A percentile compares a stretch with the other conserved stretches of the same genome.
These are phyloP conservation scores for Riparia riparia DNA, from an alignment of 2,113 vertebrate genomes.

Conservation along the genomic window DNA sequence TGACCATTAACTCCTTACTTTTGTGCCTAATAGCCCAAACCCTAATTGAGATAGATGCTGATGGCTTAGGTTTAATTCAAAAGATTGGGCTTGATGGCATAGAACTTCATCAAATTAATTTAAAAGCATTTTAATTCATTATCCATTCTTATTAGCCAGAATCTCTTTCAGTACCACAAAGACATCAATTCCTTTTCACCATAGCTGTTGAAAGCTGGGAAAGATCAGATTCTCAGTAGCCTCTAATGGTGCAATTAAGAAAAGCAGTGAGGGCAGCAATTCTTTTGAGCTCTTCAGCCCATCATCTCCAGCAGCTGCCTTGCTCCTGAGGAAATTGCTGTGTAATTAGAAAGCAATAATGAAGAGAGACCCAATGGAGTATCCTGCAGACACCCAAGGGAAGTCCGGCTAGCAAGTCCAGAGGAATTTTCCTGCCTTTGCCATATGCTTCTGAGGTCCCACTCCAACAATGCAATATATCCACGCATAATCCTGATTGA, in stretches of 20 bases:
- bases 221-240: conserved; percentile 4
- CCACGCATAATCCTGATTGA: neutral
- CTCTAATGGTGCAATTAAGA: conserved; percentile 15
- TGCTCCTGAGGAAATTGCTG: neutral
- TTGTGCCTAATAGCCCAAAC: neutral
- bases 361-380: neutral
- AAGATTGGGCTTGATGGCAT: neutral
- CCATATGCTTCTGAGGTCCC: neutral
- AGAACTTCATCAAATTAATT: conserved; percentile 19
- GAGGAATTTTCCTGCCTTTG: neutral
- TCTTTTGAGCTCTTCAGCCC: conserved; percentile 6
- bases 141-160: neutral
- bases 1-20: neutral
- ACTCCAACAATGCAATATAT: neutral
- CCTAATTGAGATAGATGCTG: neutral
- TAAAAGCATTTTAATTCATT: conserved; percentile 21
- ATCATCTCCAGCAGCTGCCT: neutral
- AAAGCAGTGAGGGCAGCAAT: neutral
- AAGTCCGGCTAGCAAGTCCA: neutral
- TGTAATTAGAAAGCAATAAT: conserved; percentile 50
- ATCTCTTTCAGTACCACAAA: neutral
- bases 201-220: neutral
- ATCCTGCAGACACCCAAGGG: neutral
- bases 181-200: neutral
- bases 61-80: neutral